phyloP scores from a whole-genome alignment of 2,888 invertebrate genomes.

The Panzeria rudis region DNA sequence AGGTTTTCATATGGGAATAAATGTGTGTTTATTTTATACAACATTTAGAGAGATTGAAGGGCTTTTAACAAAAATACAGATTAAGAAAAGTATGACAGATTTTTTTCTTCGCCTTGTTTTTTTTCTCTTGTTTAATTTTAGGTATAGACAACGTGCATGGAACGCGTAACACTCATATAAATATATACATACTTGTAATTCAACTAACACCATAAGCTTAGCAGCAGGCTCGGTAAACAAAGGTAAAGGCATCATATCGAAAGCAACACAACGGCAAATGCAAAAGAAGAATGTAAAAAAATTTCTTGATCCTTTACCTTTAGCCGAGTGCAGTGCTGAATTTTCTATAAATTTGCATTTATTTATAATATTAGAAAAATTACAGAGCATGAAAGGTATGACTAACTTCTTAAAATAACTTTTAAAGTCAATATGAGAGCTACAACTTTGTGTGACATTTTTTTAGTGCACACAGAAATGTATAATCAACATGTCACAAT shows the following conservation, averaged over 20 bases:
- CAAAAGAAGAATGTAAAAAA: conserved; percentile 16
- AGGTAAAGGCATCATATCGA: conserved; percentile 4
- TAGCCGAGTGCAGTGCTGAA: conserved; percentile 21
- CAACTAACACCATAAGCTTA: conserved; percentile 34
- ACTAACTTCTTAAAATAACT: too few species aligned
- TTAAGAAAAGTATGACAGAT: background rate
- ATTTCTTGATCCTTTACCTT: conserved; percentile 28
- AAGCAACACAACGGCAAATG: conserved; percentile 13
- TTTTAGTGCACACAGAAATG: too few species aligned
- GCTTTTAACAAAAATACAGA: conserved; percentile 2
- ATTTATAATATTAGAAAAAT: conserved; percentile 26
- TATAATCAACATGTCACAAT: too few species aligned
- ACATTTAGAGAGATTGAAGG: conserved; percentile 15
- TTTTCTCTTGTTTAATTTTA: background rate
- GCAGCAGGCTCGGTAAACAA: conserved; percentile 5
- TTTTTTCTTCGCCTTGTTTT: background rate
- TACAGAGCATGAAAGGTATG: conserved; percentile 10
- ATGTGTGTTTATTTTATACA: background rate
- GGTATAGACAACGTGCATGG: too few species aligned
- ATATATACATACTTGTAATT: conserved; percentile 6
- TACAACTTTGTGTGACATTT: too few species aligned
- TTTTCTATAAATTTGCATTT: conserved; percentile 28
- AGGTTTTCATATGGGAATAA: too few species aligned
- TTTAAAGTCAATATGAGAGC: too few species aligned
- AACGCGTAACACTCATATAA: background rate